These are phyloP conservation scores for Platygyra sinensis DNA, from an alignment of 64 coral and sea anemone species.

Conservation along the genomic window DNA sequence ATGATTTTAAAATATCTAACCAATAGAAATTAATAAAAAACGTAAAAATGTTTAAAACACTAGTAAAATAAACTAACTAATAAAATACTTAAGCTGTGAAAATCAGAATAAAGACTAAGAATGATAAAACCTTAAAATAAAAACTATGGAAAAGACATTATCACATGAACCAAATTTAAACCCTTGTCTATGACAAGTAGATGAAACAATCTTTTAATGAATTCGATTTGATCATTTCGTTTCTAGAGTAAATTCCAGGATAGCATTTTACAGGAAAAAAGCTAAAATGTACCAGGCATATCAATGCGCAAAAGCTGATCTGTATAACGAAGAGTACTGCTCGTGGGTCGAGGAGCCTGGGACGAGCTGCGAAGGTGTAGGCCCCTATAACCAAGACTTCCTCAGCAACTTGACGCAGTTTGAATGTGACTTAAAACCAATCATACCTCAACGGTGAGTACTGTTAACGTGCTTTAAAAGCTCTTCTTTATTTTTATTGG, in stretches of 20 bases:
- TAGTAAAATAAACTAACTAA: no score
- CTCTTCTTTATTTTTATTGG: background rate
- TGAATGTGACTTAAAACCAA: constrained; percentile 70
- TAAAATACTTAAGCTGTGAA: no score
- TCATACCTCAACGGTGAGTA: constrained; percentile 76
- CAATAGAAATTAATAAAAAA: no score
- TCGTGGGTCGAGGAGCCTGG: constrained; percentile 61
- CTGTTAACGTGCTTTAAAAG: background rate
- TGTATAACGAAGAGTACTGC: constrained; percentile 80
- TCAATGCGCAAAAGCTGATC: constrained; percentile 84
- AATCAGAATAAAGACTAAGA: no score
- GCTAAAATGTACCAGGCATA: constrained; percentile 68
- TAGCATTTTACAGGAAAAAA: constrained; percentile 71
- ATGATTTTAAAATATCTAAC: no score
- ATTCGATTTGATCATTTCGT: background rate
- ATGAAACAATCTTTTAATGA: no score
- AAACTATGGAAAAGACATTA: no score
- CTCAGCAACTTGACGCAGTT: constrained; percentile 70
- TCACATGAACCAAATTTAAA: no score
- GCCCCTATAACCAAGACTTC: constrained; percentile 55
- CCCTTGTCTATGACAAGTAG: no score
- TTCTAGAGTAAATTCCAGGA: constrained; percentile 70
- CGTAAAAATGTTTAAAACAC: no score
- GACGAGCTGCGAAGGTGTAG: constrained; percentile 49
- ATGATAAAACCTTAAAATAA: no score